Base-by-base conservation (phyloP, 2,797 vertebrate genomes). In the Ficedula albicollis region DNA sequence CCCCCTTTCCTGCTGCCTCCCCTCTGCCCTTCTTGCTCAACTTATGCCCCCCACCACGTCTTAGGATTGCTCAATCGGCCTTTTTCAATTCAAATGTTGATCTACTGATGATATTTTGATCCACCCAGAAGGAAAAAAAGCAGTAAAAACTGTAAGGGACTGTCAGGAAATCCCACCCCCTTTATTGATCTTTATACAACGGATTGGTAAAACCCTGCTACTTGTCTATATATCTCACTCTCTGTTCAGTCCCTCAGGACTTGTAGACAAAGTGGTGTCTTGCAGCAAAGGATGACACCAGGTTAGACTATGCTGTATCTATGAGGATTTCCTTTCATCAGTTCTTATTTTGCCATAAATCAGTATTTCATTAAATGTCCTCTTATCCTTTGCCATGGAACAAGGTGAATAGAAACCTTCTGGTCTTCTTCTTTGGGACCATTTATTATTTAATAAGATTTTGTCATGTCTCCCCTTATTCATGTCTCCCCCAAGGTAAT, bases 21-120 rank as follows among this genome's bases (percentile, higher is more conserved):
- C 20, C 38, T 83, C 58, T 66, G 29, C 58, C 17, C 30, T 80
- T 83, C 72, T 75, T 63, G 32, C 51, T 58, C 2, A 1, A 22
- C 6, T 82, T 60, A 36, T 4, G 7, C 10, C 26, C 9, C 25
- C 3, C 0, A 0, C 10, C 32, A 30, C 1, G 0, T 32, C 60
- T 51, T 7, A 2, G 22, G 3, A 12, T 36, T 77, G n/a, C 72
- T 69, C 17, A n/a, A 6, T 52, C 34, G 81, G 36, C 32, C 20
- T 49, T 93, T 86, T 38, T 39, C 4, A 7, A 19, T 1, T 1
- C 48, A 72, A 78, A 76, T 7, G 21, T 27, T 63, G 51, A 15
- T 84, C 29, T 66, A 7, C 36, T 52, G 59, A 41, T 13, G 70
- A 23, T 21, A 25, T 66, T 89, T 83, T 63, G 18, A 64, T 69